These are phyloP conservation scores for Drymodes brunneopygia DNA, from an alignment of 2,113 vertebrate genomes.

Conservation along the genomic window DNA sequence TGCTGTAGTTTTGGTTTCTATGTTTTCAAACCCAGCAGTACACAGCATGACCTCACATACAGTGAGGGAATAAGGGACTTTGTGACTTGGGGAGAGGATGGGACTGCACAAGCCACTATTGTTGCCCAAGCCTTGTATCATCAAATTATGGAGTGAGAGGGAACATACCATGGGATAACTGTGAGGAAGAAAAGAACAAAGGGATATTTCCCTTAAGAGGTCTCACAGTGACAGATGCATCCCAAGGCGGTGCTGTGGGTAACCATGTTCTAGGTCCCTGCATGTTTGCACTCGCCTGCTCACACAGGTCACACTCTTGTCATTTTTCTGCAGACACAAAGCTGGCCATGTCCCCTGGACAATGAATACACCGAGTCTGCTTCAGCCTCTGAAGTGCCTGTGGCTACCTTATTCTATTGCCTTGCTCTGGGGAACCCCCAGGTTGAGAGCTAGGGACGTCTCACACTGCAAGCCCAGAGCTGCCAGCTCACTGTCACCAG, in stretches of 20 bases:
- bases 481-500: neutral
- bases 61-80: fast-evolving
- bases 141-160: fast-evolving
- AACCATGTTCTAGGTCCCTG: neutral
- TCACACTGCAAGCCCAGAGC: neutral
- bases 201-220: neutral
- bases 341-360: neutral
- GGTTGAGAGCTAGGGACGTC: neutral
- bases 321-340: neutral
- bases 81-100: neutral
- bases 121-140: neutral
- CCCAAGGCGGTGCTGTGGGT: neutral
- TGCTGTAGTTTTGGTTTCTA: neutral
- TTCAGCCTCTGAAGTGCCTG: neutral
- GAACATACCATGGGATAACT: neutral
- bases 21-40: neutral
- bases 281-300: neutral
- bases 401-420: neutral
- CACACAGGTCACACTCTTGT: neutral
- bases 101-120: neutral
- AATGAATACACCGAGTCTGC: fast-evolving
- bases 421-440: neutral
- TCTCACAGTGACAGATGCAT: neutral
- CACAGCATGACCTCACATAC: neutral
- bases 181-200: neutral